These are phyloP conservation scores for Cyphomyrus plagiostoma DNA, from an alignment of 2,113 vertebrate species.

Conservation along the genomic window DNA sequence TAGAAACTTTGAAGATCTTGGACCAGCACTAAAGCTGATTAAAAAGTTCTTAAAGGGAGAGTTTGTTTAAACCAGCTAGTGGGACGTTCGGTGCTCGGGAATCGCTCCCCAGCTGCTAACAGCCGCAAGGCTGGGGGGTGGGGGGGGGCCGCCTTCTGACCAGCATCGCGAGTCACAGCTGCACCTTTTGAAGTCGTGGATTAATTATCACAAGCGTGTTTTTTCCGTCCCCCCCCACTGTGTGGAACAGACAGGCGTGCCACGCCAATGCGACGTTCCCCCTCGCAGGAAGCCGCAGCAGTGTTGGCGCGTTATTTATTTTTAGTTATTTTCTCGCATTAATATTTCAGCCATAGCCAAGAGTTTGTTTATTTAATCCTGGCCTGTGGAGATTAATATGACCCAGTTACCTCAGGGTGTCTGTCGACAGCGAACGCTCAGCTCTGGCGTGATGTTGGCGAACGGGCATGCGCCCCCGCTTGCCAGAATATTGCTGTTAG, in stretches of 20 bases:
- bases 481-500: background rate
- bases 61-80: constrained; percentile 18
- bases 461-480: background rate
- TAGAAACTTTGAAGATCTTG: background rate
- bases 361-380: constrained; percentile 20
- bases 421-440: constrained; percentile 9
- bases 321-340: constrained; percentile 14
- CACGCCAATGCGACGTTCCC: background rate
- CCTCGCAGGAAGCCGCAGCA: background rate
- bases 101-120: constrained; percentile 12
- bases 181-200: background rate
- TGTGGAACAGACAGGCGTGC: constrained; percentile 1
- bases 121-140: background rate
- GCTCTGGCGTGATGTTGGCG: background rate
- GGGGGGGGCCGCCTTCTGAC: background rate
- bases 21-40: background rate
- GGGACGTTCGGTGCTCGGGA: constrained; percentile 23
- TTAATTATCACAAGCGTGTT: constrained; percentile 1
- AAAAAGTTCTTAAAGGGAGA: constrained; percentile 3
- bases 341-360: constrained; percentile 16
- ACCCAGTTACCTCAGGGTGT: constrained; percentile 27
- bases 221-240: background rate
- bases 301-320: background rate
- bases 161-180: constrained; percentile 5
- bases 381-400: constrained; percentile 24